These are phyloP conservation scores for Drosophila truncata DNA, from an alignment of 1,140 invertebrate genomes.

Conservation along the genomic window DNA sequence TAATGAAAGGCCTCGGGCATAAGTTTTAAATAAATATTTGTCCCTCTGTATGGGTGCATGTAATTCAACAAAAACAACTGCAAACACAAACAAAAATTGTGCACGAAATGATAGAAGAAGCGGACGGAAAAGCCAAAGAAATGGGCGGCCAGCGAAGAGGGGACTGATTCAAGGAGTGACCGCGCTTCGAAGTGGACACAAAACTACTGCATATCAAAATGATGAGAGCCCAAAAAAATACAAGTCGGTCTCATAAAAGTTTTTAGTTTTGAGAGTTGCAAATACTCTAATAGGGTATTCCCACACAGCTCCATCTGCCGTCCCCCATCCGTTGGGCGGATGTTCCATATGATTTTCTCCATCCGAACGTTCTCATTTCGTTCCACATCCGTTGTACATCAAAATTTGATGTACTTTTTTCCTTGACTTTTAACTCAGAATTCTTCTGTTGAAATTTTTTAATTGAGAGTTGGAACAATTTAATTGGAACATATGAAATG, in stretches of 20 bases:
- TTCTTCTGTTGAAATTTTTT: too few relatives aligned
- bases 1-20: slow-evolving; percentile 83
- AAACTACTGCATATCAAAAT: slow-evolving; percentile 70
- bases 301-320: too few relatives aligned
- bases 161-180: background rate
- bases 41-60: slow-evolving; percentile 70
- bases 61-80: slow-evolving; percentile 78
- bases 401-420: too few relatives aligned
- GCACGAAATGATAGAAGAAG: slow-evolving; percentile 44
- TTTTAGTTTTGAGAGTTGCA: slow-evolving; percentile 15
- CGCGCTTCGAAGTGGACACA: slow-evolving; percentile 39
- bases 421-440: too few relatives aligned
- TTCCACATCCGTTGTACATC: too few relatives aligned
- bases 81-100: slow-evolving; percentile 56
- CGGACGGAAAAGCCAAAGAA: slow-evolving; percentile 59
- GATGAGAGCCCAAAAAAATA: slow-evolving; percentile 30
- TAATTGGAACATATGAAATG: too few relatives aligned
- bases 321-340: too few relatives aligned
- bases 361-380: too few relatives aligned
- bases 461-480: too few relatives aligned
- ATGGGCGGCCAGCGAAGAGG: slow-evolving; percentile 36
- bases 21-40: slow-evolving; percentile 84
- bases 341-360: too few relatives aligned
- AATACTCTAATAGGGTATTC: too few relatives aligned
- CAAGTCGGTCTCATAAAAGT: slow-evolving; percentile 5